These are phyloP conservation scores for Pterophyllum scalare DNA, from an alignment of 2,113 vertebrate genomes.

Conservation along the genomic window DNA sequence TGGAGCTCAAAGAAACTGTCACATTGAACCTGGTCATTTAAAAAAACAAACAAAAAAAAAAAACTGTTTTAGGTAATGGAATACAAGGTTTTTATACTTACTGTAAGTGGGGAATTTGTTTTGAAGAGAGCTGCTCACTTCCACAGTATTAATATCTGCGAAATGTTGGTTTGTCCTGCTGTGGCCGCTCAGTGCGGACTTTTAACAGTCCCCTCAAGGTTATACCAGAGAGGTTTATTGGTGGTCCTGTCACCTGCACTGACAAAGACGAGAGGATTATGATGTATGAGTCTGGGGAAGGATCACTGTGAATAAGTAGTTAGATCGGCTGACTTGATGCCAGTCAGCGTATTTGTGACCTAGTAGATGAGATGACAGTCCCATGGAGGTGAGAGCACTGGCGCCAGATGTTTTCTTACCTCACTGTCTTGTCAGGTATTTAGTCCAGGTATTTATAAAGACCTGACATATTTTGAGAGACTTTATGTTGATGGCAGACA, in stretches of 20 bases:
- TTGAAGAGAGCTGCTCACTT: background rate
- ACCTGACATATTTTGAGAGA: background rate
- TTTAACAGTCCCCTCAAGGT: slow-evolving; percentile 23
- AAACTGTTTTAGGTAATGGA: background rate
- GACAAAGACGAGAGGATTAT: slow-evolving; percentile 22
- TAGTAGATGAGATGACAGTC: slow-evolving; percentile 12
- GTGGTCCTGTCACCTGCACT: slow-evolving; percentile 26
- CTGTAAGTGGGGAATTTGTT: background rate
- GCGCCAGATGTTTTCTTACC: background rate
- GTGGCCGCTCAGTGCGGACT: slow-evolving; percentile 7
- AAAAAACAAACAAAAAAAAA: background rate
- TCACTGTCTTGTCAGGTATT: slow-evolving; percentile 7
- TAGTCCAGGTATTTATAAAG: slow-evolving; percentile 11
- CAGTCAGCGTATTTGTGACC: slow-evolving; percentile 29
- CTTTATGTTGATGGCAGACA: background rate
- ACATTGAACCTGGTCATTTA: background rate
- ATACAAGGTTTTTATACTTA: background rate
- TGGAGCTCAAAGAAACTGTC: slow-evolving; percentile 1
- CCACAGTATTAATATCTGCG: background rate
- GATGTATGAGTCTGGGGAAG: slow-evolving; percentile 23
- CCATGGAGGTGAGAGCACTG: background rate
- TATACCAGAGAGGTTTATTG: slow-evolving; percentile 7
- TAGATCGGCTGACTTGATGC: slow-evolving; percentile 25
- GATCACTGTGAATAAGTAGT: slow-evolving; percentile 13
- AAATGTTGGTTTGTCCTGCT: slow-evolving; percentile 5